These are phyloP conservation scores for Syngnathus acus DNA, from an alignment of 2,797 vertebrate species.

Conservation along the genomic window DNA sequence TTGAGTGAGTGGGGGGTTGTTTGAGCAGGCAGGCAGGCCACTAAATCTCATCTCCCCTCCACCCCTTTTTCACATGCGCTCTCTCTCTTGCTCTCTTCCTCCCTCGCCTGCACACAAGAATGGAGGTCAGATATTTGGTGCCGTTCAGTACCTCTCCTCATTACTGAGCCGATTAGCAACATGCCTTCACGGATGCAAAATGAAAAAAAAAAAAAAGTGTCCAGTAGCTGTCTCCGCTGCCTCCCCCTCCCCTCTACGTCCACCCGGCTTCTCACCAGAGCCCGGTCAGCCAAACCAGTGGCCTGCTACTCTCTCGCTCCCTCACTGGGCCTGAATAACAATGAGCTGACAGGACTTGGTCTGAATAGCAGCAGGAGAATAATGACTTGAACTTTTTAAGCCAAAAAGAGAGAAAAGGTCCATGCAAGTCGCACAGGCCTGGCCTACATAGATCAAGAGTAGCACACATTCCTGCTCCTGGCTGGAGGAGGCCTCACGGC, in stretches of 20 bases:
- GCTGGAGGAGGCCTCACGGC: background rate
- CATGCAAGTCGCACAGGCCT: constrained; percentile 7
- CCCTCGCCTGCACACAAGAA: constrained; percentile 42
- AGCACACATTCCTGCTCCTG: constrained; percentile 2
- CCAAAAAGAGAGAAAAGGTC: constrained; percentile 15
- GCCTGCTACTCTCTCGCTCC: constrained; percentile 26
- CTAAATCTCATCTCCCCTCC: constrained; percentile 67
- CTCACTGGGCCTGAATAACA: constrained; percentile 75
- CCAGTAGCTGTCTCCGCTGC: background rate
- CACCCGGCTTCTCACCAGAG: background rate
- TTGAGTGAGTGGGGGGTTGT: constrained; percentile 68
- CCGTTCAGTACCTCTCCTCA: constrained; percentile 65
- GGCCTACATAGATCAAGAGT: constrained; percentile 4
- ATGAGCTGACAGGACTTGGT: constrained; percentile 70
- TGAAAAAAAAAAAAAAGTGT: background rate
- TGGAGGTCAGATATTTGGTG: constrained; percentile 67
- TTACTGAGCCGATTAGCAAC: constrained; percentile 65
- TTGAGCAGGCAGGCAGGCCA: constrained; percentile 64
- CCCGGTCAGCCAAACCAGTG: background rate
- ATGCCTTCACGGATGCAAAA: constrained; percentile 47
- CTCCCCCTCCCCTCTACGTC: background rate
- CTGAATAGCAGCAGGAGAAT: constrained; percentile 70
- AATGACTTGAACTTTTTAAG: constrained; percentile 70
- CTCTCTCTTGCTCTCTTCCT: constrained; percentile 12
- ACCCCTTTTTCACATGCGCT: constrained; percentile 61